Percentiles rank a stretch among this genome's conserved stretches.
These are phyloP conservation scores for Thecocarcelia acutangulata DNA, from an alignment of 2,888 invertebrate species.

Conservation along the genomic window DNA sequence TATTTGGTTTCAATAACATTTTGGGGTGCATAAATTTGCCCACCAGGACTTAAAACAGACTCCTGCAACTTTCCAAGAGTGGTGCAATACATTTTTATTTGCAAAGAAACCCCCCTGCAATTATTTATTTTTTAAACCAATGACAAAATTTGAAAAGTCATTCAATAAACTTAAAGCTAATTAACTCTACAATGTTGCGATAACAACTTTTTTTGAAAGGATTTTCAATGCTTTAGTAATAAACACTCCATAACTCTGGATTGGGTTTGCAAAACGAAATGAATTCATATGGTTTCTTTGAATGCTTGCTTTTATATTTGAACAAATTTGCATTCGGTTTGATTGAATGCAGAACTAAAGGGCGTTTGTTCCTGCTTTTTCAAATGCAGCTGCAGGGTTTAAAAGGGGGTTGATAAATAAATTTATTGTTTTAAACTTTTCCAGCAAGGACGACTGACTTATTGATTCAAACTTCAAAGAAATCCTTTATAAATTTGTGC, in stretches of 20 bases:
- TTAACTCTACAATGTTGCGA: constrained; percentile 37
- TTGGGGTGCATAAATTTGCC: constrained; percentile 41
- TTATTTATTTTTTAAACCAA: constrained; percentile 37
- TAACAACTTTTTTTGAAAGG: constrained; percentile 23
- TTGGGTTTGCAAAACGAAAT: neutral
- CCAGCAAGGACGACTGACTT: constrained; percentile 9
- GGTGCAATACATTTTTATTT: constrained; percentile 6
- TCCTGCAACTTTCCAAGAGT: neutral
- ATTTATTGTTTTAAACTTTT: constrained; percentile 6
- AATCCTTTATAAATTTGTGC: neutral
- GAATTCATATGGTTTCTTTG: constrained; percentile 57
- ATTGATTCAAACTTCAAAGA: neutral
- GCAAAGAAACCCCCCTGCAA: neutral
- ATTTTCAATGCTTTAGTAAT: constrained; percentile 19
- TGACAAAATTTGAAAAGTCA: constrained; percentile 51
- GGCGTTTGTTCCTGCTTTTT: constrained; percentile 26
- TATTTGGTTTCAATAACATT: constrained; percentile 21
- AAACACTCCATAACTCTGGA: neutral
- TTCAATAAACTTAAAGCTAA: constrained; percentile 60
- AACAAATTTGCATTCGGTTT: constrained; percentile 39
- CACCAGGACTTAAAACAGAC: neutral
- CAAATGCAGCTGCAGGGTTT: constrained; percentile 41
- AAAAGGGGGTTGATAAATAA: constrained; percentile 17
- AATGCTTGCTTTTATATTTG: constrained; percentile 32
- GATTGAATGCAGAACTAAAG: constrained; percentile 44